Evolutionary conservation across 2,888 invertebrate species (phyloP).

Genomic region (Drosophila infuscata): DNA sequence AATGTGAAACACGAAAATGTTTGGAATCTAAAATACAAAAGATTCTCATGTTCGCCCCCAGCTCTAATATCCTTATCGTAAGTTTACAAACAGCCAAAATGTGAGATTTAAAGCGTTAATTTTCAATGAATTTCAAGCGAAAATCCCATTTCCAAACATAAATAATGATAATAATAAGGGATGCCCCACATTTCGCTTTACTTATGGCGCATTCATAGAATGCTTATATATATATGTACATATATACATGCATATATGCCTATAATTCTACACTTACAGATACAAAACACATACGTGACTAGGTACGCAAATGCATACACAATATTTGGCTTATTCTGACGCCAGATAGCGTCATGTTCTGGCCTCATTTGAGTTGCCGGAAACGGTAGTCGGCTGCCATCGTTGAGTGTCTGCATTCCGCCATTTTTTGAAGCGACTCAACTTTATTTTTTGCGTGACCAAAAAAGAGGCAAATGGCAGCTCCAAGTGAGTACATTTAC

Average conservation of each 20-base stretch:
- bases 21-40: not conserved
- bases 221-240: not conserved
- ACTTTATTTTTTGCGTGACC: constrained; percentile 24
- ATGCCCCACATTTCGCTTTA: constrained; percentile 38
- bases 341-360: not conserved
- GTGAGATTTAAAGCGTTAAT: not conserved
- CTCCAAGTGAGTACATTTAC: constrained; percentile 64
- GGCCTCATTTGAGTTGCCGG: constrained; percentile 4
- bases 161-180: not conserved
- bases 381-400: constrained; percentile 31
- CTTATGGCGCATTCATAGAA: constrained; percentile 42
- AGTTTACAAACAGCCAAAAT: not conserved
- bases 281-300: not conserved
- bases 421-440: constrained; percentile 43
- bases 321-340: constrained; percentile 42
- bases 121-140: not conserved
- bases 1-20: not conserved
- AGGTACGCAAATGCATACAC: constrained; percentile 38
- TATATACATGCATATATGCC: too few relatives aligned
- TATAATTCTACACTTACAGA: not conserved
- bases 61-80: not conserved
- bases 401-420: constrained; percentile 30
- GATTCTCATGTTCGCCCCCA: not conserved
- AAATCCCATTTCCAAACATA: not conserved
- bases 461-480: constrained; percentile 24